phyloP scores from a whole-genome alignment of 30 jellyfish, hydroid and myxozoan species.

The Calvadosia cruxmelitensis region DNA sequence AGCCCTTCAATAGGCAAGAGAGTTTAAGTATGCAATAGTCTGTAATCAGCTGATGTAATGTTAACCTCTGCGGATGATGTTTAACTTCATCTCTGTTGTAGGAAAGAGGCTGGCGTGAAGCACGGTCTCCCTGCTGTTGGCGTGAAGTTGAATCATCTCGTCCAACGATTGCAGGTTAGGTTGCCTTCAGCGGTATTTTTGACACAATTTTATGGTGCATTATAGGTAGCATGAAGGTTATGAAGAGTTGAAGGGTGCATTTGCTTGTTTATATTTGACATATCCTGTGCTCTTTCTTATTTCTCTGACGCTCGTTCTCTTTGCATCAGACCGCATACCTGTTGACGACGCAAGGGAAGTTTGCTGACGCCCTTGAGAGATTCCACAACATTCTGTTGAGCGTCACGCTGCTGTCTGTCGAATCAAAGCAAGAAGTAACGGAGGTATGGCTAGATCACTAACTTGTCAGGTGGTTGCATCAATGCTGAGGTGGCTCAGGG shows the following conservation, averaged over 20 bases:
- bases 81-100: background rate
- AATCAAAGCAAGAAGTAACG: constrained; percentile 62
- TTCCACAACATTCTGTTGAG: constrained; percentile 59
- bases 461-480: too few relatives aligned
- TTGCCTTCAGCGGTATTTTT: too few relatives aligned
- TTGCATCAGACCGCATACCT: constrained; percentile 59
- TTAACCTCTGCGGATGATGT: background rate
- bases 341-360: constrained; percentile 80
- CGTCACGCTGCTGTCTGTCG: constrained; percentile 72
- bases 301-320: too few relatives aligned
- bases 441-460: constrained; percentile 66
- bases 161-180: constrained; percentile 72
- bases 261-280: too few relatives aligned
- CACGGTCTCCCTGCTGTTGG: constrained; percentile 85
- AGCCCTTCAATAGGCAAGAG: too few relatives aligned
- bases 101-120: constrained; percentile 95
- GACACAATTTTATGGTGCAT: too few relatives aligned
- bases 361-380: constrained; percentile 69
- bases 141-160: constrained; percentile 60
- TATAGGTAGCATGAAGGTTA: too few relatives aligned
- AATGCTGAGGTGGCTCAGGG: too few relatives aligned
- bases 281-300: too few relatives aligned
- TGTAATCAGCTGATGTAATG: background rate
- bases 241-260: too few relatives aligned
- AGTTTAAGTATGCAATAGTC: too few relatives aligned